phyloP scores from a whole-genome alignment of 2,113 vertebrate genomes.

The Micronisus gabar region DNA sequence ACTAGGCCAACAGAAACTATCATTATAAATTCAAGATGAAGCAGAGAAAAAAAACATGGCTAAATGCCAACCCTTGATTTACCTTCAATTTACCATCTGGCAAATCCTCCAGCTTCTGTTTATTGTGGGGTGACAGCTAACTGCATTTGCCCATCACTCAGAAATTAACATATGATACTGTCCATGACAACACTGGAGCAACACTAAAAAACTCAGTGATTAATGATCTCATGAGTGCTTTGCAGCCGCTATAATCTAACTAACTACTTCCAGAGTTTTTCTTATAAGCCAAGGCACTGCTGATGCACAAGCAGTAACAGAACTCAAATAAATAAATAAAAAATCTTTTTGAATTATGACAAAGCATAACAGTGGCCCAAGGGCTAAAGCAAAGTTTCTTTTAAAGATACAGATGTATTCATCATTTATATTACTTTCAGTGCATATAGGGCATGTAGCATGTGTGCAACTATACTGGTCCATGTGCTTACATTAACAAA shows the following conservation, averaged over 20 bases:
- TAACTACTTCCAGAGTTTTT: not conserved
- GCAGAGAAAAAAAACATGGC: not conserved
- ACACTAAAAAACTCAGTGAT: not conserved
- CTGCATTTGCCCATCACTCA: not conserved
- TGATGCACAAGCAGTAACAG: not conserved
- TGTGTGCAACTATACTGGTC: not conserved
- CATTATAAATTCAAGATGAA: not conserved
- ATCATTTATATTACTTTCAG: not conserved
- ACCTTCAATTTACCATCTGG: constrained; percentile 4
- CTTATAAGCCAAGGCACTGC: not conserved
- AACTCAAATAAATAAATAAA: not conserved
- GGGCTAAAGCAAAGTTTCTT: not conserved
- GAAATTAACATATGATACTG: not conserved
- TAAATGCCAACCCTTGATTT: not conserved
- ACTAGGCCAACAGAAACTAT: not conserved
- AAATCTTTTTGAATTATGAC: not conserved
- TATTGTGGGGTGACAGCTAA: not conserved
- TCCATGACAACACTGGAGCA: not conserved
- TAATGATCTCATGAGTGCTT: not conserved
- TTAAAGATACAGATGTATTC: not conserved
- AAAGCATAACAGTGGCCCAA: not conserved
- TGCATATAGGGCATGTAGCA: not conserved
- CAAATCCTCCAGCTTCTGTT: not conserved
- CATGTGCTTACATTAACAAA: not conserved
- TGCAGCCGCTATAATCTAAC: not conserved